Evolutionary conservation across 2,888 invertebrate species (phyloP).

Genomic region (Rosalia funebris): DNA sequence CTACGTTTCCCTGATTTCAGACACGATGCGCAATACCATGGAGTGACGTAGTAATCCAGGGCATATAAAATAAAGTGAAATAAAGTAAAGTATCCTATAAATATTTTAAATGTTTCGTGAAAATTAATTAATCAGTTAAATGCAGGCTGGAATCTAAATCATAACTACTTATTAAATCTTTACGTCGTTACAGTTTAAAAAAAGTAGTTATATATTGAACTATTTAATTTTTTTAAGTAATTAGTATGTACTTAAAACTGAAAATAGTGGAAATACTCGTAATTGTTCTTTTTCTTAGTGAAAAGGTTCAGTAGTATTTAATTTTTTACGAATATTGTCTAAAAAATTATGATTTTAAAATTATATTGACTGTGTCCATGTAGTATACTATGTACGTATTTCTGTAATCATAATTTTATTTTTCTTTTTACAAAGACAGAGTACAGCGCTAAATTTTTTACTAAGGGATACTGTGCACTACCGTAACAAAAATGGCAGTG

Average conservation of each 20-base stretch:
- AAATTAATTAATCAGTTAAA: slow-evolving; percentile 5
- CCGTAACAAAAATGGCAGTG: too few species aligned
- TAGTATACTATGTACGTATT: too few species aligned
- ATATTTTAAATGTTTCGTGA: slow-evolving; percentile 1
- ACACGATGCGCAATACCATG: neutral
- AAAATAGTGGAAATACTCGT: too few species aligned
- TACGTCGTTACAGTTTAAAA: neutral
- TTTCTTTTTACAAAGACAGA: too few species aligned
- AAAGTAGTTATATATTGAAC: neutral
- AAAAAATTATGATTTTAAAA: too few species aligned
- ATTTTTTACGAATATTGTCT: too few species aligned
- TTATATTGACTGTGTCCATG: too few species aligned
- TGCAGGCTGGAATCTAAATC: neutral
- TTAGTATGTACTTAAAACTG: neutral
- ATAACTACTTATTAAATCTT: neutral
- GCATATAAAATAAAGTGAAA: neutral
- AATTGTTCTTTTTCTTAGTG: too few species aligned
- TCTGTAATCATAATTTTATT: too few species aligned
- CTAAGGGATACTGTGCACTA: too few species aligned
- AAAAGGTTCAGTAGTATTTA: too few species aligned
- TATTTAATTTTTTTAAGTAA: neutral
- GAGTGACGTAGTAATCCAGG: slow-evolving; percentile 3
- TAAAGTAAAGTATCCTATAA: neutral
- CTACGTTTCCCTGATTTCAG: slow-evolving; percentile 3
- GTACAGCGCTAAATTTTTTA: too few species aligned